Percentiles rank a stretch among this genome's conserved stretches.
phyloP scores from a whole-genome alignment of 1,140 invertebrate genomes.

The Lutraria rhynchaena region DNA sequence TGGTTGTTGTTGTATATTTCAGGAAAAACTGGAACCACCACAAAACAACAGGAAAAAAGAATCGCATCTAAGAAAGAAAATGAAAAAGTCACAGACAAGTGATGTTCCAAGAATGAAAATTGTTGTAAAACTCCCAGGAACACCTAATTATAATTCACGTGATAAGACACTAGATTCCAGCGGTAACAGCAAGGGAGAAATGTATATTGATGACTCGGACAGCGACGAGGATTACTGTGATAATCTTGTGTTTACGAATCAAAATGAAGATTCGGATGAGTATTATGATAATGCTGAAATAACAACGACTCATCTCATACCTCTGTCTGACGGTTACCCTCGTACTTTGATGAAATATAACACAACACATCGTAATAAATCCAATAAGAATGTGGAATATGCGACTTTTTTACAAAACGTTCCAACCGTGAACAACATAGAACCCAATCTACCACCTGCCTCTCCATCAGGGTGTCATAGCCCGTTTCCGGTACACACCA shows the following conservation, averaged over 20 bases:
- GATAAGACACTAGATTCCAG: no score
- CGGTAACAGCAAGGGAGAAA: neutral
- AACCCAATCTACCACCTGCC: conserved; percentile 24
- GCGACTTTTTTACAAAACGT: neutral
- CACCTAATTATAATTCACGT: no score
- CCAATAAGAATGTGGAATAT: neutral
- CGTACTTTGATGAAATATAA: conserved; percentile 23
- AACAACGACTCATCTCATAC: conserved; percentile 13
- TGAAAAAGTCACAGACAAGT: neutral
- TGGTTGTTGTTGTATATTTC: neutral
- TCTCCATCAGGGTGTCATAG: conserved; percentile 7
- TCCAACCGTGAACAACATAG: conserved; percentile 35
- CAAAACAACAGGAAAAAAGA: conserved; percentile 15
- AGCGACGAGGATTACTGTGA: no score
- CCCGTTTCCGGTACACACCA: conserved; percentile 30
- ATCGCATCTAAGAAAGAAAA: conserved; percentile 7
- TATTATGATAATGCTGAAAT: conserved; percentile 5
- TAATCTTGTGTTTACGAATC: no score
- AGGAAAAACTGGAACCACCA: conserved; percentile 20
- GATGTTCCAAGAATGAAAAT: conserved; percentile 12
- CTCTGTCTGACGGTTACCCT: conserved; percentile 5
- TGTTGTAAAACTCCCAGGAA: conserved; percentile 31
- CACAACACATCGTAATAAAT: conserved; percentile 13
- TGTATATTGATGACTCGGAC: no score
- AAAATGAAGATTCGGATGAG: conserved; percentile 3